Evolutionary conservation across 2,113 vertebrate genomes (phyloP).

Genomic region (Trematocara marginatum): DNA sequence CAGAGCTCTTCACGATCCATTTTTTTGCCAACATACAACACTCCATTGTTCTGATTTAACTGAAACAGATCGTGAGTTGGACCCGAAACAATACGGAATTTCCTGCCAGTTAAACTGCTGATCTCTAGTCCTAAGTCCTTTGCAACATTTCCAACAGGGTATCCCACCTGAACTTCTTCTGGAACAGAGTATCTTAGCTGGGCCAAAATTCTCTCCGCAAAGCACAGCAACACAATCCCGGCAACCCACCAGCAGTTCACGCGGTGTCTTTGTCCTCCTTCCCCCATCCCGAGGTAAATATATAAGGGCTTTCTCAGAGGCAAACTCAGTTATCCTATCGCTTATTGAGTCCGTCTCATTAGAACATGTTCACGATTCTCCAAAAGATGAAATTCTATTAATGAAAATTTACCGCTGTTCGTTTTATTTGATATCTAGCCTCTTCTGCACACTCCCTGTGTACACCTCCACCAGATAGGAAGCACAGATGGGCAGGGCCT

Average conservation of each 20-base stretch:
- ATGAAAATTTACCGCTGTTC: not conserved
- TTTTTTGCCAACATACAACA: conserved; percentile 23
- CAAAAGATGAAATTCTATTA: not conserved
- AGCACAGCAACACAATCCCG: conserved; percentile 30
- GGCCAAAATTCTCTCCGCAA: not conserved
- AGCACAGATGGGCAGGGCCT: conserved; percentile 30
- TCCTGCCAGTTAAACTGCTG: conserved; percentile 23
- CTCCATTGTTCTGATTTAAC: conserved; percentile 63
- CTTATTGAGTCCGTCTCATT: not conserved
- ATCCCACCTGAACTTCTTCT: conserved; percentile 53
- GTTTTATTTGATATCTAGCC: not conserved
- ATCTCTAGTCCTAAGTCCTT: conserved; percentile 67
- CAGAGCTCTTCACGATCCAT: conserved; percentile 69
- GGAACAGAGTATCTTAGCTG: conserved; percentile 54
- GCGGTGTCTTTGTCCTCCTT: conserved; percentile 37
- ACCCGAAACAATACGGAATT: conserved; percentile 63
- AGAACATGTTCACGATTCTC: not conserved
- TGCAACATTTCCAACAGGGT: conserved; percentile 64
- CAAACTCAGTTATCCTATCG: not conserved
- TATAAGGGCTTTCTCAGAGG: accelerated
- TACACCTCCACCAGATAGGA: not conserved
- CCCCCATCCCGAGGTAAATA: conserved; percentile 2
- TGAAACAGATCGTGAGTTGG: conserved; percentile 46
- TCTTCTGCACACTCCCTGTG: not conserved
- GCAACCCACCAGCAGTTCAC: not conserved